These are phyloP conservation scores for Tolypeutes matacus DNA, from an alignment of 2,797 vertebrate genomes.

Conservation along the genomic window DNA sequence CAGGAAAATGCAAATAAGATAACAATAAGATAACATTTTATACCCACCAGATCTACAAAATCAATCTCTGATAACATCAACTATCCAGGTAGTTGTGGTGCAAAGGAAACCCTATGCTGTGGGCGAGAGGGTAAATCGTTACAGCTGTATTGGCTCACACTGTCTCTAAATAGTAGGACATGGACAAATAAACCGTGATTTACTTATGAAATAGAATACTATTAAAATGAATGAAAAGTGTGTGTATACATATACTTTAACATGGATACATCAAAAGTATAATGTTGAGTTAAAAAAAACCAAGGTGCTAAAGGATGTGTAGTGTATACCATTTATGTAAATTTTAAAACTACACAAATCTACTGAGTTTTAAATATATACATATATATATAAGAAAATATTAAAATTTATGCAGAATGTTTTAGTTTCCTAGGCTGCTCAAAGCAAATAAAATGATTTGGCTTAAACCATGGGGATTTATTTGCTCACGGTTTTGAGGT, in stretches of 20 bases:
- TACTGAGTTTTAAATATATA: not conserved
- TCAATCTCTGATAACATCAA: not conserved
- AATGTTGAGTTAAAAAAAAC: not conserved
- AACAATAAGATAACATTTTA: conserved; percentile 42
- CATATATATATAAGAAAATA: not conserved
- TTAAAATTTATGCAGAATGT: not conserved
- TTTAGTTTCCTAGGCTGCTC: no score
- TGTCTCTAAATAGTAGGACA: not conserved
- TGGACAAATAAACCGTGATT: not conserved
- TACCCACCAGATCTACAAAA: not conserved
- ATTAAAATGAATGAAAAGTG: not conserved
- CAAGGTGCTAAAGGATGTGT: not conserved
- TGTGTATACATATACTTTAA: not conserved
- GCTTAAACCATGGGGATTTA: no score
- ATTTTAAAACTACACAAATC: not conserved
- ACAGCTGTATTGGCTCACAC: not conserved
- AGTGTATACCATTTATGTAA: not conserved
- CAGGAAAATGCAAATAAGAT: not conserved
- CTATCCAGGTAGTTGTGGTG: not conserved
- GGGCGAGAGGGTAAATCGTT: not conserved
- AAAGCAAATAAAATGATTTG: no score
- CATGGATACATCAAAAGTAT: not conserved
- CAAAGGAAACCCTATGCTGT: not conserved
- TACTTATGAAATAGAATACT: not conserved
- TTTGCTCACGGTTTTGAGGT: no score